These are phyloP conservation scores for Cyrtorhinus lividipennis DNA, from an alignment of 1,140 invertebrate genomes.

Conservation along the genomic window DNA sequence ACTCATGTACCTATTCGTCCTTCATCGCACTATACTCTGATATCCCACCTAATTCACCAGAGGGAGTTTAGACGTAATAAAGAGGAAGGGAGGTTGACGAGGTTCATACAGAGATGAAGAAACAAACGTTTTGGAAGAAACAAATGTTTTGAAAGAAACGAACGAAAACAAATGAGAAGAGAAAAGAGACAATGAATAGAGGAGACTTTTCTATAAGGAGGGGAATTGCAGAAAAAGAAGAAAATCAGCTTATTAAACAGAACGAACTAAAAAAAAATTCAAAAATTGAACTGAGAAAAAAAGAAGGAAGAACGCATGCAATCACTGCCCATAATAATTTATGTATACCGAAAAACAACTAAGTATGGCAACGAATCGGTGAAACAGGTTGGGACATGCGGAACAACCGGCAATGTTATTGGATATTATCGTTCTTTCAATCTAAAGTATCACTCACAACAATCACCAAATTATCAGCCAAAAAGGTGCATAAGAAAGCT, in stretches of 20 bases:
- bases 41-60: conserved; percentile 14
- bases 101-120: too few species aligned
- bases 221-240: not conserved
- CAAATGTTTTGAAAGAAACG: too few species aligned
- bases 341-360: not conserved
- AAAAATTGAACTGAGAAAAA: not conserved
- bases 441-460: conserved; percentile 16
- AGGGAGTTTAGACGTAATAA: too few species aligned
- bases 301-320: conserved; percentile 1
- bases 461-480: conserved; percentile 16
- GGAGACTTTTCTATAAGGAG: not conserved
- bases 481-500: conserved; percentile 18
- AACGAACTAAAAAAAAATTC: not conserved
- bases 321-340: conserved; percentile 7
- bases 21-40: conserved; percentile 1
- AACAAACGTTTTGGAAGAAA: too few species aligned
- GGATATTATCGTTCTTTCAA: conserved; percentile 10
- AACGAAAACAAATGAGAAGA: too few species aligned
- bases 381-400: conserved; percentile 6
- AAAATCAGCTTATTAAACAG: not conserved
- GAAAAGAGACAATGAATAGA: too few species aligned
- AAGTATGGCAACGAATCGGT: conserved; percentile 2
- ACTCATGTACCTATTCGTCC: not conserved
- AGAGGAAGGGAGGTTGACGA: too few species aligned
- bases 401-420: conserved; percentile 5